Base-by-base conservation (phyloP, 2,888 invertebrate genomes). In the Drosophila vallismaia region DNA sequence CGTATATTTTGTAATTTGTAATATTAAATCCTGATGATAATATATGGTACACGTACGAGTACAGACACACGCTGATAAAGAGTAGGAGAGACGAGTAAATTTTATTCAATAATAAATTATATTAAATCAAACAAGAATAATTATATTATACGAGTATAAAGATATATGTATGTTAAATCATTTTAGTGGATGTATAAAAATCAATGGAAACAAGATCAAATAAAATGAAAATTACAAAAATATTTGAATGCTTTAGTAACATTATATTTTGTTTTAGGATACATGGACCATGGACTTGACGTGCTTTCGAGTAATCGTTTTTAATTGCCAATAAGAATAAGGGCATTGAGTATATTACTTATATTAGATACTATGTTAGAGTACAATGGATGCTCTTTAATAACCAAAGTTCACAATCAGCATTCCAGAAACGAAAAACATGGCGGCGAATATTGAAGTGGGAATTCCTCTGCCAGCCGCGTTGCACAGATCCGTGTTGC, bases 101-200 rank as follows among this genome's bases (percentile, higher is more conserved):
- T 77, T 77, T 79, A 68, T 70, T 70, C 73, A 64, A 64, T 69
- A 76, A 80, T 69, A 76, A 80, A 83, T 60, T 71, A 80, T 77
- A 83, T 77, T 71, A 59, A 58, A 53, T 44, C 46, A 69, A 69
- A 58, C 36, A 58, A 53, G 48, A 67, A 70, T 69, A 70, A 54
- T 49, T 71, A 68, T 71, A 75, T 59, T 75, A 81, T 62, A 19
- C 19, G 19, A 19, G 19, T 19, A 66, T 58, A 69, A 72, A 76
- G 67, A 79, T 70, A 71, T 53, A 75, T 83, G 81, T 83, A 84
- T 86, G 86, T 80, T 85, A 82, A 82, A 82, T 85, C 88, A 87
- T 87, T 85, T 87, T 87, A 82, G 88, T 82, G 74, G 77, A 77
- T 80, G 86, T 80, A 77, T 76, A 79, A 76, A 79, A 81, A 51